Evolutionary conservation across 2,113 vertebrate species (phyloP).

Genomic region (Pterocles burchelli): DNA sequence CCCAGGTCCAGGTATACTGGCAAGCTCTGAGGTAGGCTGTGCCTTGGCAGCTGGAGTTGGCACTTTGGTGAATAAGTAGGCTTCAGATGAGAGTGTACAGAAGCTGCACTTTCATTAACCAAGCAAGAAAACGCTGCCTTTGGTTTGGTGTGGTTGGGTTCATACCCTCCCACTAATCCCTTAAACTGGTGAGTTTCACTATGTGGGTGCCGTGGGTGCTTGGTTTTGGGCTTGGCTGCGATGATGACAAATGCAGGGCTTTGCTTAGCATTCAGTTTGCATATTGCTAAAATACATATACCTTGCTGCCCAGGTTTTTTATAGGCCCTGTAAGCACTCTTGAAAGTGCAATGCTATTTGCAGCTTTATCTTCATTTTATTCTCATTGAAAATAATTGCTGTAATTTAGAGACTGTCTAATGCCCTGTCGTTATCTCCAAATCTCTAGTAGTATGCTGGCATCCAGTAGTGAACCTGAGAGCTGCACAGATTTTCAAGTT

Average conservation of each 20-base stretch:
- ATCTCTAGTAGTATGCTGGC: conserved; percentile 16
- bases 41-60: neutral
- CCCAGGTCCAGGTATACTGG: neutral
- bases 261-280: neutral
- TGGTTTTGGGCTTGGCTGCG: neutral
- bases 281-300: neutral
- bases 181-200: neutral
- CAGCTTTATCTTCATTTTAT: conserved; percentile 59
- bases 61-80: neutral
- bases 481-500: conserved; percentile 40
- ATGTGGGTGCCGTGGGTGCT: neutral
- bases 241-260: neutral
- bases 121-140: neutral
- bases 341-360: conserved; percentile 33
- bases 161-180: neutral
- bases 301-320: conserved; percentile 1
- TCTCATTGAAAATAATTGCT: conserved; percentile 52
- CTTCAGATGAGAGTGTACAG: neutral
- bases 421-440: conserved; percentile 28
- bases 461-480: conserved; percentile 47
- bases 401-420: conserved; percentile 41
- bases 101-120: neutral
- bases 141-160: neutral
- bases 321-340: neutral
- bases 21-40: neutral